phyloP scores from a whole-genome alignment of 2,113 vertebrate species.

The Neodontobutis hainanensis region DNA sequence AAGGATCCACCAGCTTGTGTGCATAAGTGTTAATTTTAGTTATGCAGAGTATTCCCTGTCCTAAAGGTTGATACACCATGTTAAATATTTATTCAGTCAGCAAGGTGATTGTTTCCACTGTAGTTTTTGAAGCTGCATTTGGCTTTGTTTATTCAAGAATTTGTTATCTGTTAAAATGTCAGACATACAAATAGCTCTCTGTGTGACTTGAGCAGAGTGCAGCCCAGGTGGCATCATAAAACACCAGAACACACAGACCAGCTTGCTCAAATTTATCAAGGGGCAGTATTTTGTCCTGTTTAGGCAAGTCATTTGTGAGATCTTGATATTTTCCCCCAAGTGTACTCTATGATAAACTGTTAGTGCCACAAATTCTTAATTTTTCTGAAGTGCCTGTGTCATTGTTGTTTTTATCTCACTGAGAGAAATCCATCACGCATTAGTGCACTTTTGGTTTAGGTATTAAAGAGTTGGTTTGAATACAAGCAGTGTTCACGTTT shows the following conservation, averaged over 20 bases:
- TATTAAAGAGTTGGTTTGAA: too few species aligned
- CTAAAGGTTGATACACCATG: conserved; percentile 26
- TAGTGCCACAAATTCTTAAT: conserved; percentile 36
- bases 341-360: conserved; percentile 33
- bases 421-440: conserved; percentile 10
- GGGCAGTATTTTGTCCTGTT: conserved; percentile 48
- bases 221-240: conserved; percentile 59
- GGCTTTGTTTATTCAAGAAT: conserved; percentile 42
- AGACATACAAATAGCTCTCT: conserved; percentile 53
- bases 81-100: conserved; percentile 43
- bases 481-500: too few species aligned
- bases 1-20: conserved; percentile 44
- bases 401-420: conserved; percentile 7
- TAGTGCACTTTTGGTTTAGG: neutral
- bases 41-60: conserved; percentile 1
- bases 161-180: conserved; percentile 61
- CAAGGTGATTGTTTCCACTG: conserved; percentile 18
- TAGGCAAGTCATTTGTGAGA: conserved; percentile 60
- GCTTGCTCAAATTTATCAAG: conserved; percentile 46
- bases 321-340: conserved; percentile 36
- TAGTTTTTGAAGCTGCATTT: conserved; percentile 44
- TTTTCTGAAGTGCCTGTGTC: conserved; percentile 21
- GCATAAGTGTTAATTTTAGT: conserved; percentile 20
- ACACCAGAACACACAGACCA: conserved; percentile 36
- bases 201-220: conserved; percentile 19